Evolutionary conservation across 1,140 invertebrate species (phyloP).

Genomic region (Caenorhabditis latens): DNA sequence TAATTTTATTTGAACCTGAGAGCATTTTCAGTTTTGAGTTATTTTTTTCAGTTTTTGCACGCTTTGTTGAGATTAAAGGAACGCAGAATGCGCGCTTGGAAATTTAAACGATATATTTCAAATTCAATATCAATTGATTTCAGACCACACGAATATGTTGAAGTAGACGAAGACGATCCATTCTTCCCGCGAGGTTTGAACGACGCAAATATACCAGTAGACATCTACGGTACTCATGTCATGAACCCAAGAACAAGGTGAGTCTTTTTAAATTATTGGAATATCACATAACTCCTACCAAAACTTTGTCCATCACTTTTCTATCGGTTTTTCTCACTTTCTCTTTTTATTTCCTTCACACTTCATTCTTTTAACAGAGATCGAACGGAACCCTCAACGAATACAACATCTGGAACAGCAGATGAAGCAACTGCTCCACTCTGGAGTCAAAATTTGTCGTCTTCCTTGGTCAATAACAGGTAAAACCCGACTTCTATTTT

Average conservation of each 20-base stretch:
- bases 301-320: neutral
- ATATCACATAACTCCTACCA: neutral
- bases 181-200: slow-evolving; percentile 69
- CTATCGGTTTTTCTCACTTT: slow-evolving; percentile 19
- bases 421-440: slow-evolving; percentile 58
- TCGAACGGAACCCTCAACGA: slow-evolving; percentile 65
- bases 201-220: slow-evolving; percentile 69
- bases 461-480: slow-evolving; percentile 5
- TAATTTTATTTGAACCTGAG: slow-evolving; percentile 18
- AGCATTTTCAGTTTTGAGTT: slow-evolving; percentile 19
- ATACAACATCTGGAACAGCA: slow-evolving; percentile 67
- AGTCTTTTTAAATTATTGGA: slow-evolving; percentile 1
- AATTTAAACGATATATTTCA: neutral
- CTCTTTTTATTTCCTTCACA: slow-evolving; percentile 13
- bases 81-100: slow-evolving; percentile 18
- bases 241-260: slow-evolving; percentile 70
- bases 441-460: slow-evolving; percentile 42
- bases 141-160: slow-evolving; percentile 70
- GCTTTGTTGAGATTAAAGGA: neutral
- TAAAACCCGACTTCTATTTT: neutral
- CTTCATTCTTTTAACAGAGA: slow-evolving; percentile 59
- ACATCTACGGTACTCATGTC: slow-evolving; percentile 74
- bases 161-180: slow-evolving; percentile 71
- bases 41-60: slow-evolving; percentile 30
- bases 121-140: slow-evolving; percentile 27